Base-by-base conservation (phyloP, 2,113 vertebrate genomes). In the Onychostruthus taczanowskii region DNA sequence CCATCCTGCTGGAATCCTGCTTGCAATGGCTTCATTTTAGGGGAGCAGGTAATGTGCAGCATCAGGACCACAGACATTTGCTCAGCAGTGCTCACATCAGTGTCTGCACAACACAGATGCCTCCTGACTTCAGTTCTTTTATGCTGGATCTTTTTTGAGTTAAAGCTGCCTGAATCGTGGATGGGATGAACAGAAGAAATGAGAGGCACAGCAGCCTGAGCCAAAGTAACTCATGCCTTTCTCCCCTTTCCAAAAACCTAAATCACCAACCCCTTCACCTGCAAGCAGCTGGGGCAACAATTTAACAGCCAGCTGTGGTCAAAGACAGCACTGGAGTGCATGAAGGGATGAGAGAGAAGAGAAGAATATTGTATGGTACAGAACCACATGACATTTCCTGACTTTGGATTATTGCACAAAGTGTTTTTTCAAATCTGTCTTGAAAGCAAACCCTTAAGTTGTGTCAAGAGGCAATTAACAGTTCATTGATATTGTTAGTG, bases 201-300 rank as follows among this genome's bases (percentile, higher is more conserved):
- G 9, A 73, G 39, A 44, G 16, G 23, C 28, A 46, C 12, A 50
- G 63, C 7, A 21, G 23, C 50, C 43, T 46, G n/a, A 84, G 19
- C 13, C 59, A 86, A 75, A 72, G 9, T 11, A 47, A 28, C 7
- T 30, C 12, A 7, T 11, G 28, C 5, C 9, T 67, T 94, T 33
- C 5, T 4, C 3, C 6, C 1, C 1, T 6, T n/a, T 17, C 22
- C 46, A n/a, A 87, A 79, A 87, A 6, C 10, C 15, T 8, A 76
- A 78, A 30, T 4, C 20, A 55, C 13, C 53, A 58, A 26, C 0
- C 1, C 15, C 5, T 7, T 5, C 9, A 39, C 21, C 22, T 62
- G 31, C 26, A 67, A 39, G 28, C 11, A 89, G 19, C 3, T 68
- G 33, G 80, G 44, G 10, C 33, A 85, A 30, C 10, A 39, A 52